Conservation (phyloP, 2,888 invertebrate genomes). For the Congeria kusceri region DNA sequence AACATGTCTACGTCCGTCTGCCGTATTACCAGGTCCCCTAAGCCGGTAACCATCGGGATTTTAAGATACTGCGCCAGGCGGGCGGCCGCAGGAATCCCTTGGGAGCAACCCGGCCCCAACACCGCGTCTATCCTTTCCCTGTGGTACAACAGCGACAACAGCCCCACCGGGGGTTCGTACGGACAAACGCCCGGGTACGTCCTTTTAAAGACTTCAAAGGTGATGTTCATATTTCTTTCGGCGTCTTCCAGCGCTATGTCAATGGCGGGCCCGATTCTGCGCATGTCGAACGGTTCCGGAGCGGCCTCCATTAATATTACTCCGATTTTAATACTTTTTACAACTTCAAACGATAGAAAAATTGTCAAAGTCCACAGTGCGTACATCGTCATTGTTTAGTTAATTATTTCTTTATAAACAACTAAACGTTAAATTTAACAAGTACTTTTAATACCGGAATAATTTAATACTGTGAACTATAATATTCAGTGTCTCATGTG, state of each 20-base stretch:
- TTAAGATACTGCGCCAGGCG: conserved; percentile 64
- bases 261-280: conserved; percentile 65
- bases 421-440: too few species aligned
- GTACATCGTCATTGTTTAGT: too few species aligned
- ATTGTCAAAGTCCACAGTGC: too few species aligned
- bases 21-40: conserved; percentile 66
- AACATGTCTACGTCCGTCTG: conserved; percentile 63
- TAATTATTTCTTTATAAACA: too few species aligned
- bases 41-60: conserved; percentile 67
- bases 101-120: conserved; percentile 71
- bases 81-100: conserved; percentile 61
- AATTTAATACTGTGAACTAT: too few species aligned
- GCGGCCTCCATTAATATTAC: conserved; percentile 69
- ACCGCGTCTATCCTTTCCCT: conserved; percentile 60
- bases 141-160: conserved; percentile 66
- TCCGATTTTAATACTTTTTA: conserved; percentile 55
- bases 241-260: conserved; percentile 65
- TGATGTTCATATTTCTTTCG: conserved; percentile 39
- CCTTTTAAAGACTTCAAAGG: conserved; percentile 51
- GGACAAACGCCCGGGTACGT: conserved; percentile 69
- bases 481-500: too few species aligned
- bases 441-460: too few species aligned
- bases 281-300: conserved; percentile 67
- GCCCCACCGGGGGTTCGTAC: conserved; percentile 64
- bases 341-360: too few species aligned